Conservation (phyloP, 2,113 vertebrate species). For the Upupa epops region DNA sequence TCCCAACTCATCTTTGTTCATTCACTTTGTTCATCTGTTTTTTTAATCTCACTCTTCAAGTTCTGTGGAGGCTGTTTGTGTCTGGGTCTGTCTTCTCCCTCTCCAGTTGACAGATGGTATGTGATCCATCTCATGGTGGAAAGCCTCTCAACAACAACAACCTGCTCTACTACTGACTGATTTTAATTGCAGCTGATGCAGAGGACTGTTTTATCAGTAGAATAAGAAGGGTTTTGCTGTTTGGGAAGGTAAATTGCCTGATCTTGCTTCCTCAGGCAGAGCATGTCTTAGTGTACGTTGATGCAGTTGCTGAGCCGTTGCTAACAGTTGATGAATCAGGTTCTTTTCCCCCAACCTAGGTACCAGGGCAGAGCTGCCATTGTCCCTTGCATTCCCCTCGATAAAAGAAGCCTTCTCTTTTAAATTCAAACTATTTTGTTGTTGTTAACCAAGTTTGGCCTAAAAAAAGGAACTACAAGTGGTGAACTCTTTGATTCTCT, state of each 20-base stretch:
- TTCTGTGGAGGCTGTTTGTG: not conserved
- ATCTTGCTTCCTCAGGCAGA: not conserved
- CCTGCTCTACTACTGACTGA: not conserved
- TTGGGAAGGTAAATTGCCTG: not conserved
- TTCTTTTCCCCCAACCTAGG: not conserved
- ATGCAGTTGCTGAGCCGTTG: not conserved
- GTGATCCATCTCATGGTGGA: not conserved
- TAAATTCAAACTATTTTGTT: not conserved
- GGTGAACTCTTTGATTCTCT: not conserved
- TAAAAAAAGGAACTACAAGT: not conserved
- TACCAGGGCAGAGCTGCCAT: not conserved
- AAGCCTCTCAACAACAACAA: not conserved
- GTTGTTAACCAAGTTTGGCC: not conserved
- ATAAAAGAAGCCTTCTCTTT: not conserved
- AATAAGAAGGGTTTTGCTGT: not conserved
- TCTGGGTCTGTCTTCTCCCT: not conserved
- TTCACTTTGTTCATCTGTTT: not conserved
- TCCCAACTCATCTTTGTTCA: not conserved
- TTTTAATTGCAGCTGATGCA: not conserved
- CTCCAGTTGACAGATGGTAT: not conserved
- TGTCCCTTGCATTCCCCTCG: not conserved
- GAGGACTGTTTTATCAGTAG: not conserved
- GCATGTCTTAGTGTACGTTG: not conserved
- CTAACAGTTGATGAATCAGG: not conserved
- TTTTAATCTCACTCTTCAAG: not conserved